Evolutionary conservation across 2,797 vertebrate species (phyloP).

Genomic region (Girardinus metallicus): DNA sequence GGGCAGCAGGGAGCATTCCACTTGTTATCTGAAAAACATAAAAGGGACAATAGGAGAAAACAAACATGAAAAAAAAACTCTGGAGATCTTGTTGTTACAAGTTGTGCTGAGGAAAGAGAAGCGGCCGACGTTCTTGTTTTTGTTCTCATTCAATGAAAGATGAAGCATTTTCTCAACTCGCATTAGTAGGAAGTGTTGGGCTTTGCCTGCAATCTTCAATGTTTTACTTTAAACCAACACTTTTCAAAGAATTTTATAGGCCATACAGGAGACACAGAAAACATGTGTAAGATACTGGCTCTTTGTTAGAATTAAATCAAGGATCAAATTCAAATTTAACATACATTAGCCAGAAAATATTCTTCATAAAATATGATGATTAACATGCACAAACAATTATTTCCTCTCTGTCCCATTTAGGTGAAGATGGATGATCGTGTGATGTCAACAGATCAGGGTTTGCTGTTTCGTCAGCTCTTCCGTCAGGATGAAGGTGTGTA

Average conservation of each 20-base stretch:
- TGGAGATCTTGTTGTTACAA: constrained; percentile 41
- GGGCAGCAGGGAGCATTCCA: not conserved
- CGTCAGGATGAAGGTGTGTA: constrained; percentile 86
- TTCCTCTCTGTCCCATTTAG: constrained; percentile 65
- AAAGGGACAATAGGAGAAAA: constrained; percentile 13
- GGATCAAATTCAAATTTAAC: not conserved
- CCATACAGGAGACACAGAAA: not conserved
- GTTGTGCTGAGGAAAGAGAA: constrained; percentile 47
- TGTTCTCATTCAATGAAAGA: not conserved
- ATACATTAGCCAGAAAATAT: not conserved
- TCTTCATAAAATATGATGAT: not conserved
- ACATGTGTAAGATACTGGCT: not conserved
- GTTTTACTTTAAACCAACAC: not conserved
- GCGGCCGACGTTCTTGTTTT: constrained; percentile 4
- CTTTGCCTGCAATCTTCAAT: not conserved
- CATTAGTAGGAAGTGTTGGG: not conserved
- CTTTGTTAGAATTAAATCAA: not conserved
- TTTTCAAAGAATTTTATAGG: not conserved
- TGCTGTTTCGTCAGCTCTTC: constrained; percentile 89
- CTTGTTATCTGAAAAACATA: constrained; percentile 1
- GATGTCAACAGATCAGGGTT: constrained; percentile 86
- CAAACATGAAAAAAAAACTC: constrained; percentile 15
- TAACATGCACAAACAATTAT: not conserved
- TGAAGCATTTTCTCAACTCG: not conserved
- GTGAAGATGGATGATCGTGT: constrained; percentile 90